Conservation (phyloP, 2,888 invertebrate genomes). For the Amaurobius ferox region DNA sequence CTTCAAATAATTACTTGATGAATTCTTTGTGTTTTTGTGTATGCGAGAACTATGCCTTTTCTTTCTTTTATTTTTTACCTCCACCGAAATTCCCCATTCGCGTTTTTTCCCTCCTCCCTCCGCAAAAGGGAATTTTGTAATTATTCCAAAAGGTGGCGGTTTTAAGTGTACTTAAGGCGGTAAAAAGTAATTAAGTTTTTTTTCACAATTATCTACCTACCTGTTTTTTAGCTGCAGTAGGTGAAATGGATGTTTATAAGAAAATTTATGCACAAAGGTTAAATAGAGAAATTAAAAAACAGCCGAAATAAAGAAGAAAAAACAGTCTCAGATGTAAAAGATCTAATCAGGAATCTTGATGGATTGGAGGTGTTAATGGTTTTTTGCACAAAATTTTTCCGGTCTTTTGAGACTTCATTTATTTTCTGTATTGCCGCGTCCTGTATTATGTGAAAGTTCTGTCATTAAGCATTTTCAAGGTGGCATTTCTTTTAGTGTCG, state of each 20-base stretch:
- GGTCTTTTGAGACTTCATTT: slow-evolving; percentile 39
- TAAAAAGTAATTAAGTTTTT: slow-evolving; percentile 72
- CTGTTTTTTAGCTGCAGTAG: slow-evolving; percentile 59
- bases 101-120: slow-evolving; percentile 30
- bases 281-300: slow-evolving; percentile 47
- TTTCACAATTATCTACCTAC: slow-evolving; percentile 63
- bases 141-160: slow-evolving; percentile 65
- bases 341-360: slow-evolving; percentile 69
- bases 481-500: slow-evolving; percentile 39
- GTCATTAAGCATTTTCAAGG: slow-evolving; percentile 24
- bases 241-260: slow-evolving; percentile 54
- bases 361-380: slow-evolving; percentile 64
- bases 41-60: slow-evolving; percentile 40
- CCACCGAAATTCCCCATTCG: slow-evolving; percentile 6
- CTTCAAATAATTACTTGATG: slow-evolving; percentile 72
- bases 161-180: slow-evolving; percentile 66
- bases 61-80: slow-evolving; percentile 3
- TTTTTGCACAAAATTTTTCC: slow-evolving; percentile 51
- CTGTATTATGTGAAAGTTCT: slow-evolving; percentile 34
- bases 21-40: slow-evolving; percentile 50
- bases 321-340: slow-evolving; percentile 58
- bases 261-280: slow-evolving; percentile 68
- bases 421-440: slow-evolving; percentile 31
- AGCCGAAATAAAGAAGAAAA: slow-evolving; percentile 23
- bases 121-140: slow-evolving; percentile 58